A percentile compares a stretch with the other conserved stretches of the same genome.
Conservation (phyloP, 2,797 vertebrate genomes). For the Galagoides demidoff region DNA sequence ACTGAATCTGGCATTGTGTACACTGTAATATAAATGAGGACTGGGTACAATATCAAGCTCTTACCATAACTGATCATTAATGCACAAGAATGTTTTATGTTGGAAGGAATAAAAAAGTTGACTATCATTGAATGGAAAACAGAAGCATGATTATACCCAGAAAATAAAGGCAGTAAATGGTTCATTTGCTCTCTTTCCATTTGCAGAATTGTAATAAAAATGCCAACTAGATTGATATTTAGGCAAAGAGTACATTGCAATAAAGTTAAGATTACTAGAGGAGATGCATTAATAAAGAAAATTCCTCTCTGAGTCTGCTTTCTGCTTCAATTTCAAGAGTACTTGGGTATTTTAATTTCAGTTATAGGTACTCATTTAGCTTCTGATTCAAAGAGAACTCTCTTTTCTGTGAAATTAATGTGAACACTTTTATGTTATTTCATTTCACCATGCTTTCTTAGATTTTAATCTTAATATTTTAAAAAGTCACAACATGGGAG, state of each 20-base stretch:
- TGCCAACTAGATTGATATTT: constrained; percentile 87
- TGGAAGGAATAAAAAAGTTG: constrained; percentile 51
- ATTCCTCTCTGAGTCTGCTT: constrained; percentile 74
- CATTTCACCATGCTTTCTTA: constrained; percentile 64
- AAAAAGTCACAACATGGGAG: constrained; percentile 56
- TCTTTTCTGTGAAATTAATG: constrained; percentile 57
- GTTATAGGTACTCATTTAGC: constrained; percentile 63
- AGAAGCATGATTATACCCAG: constrained; percentile 82
- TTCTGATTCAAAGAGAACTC: constrained; percentile 69
- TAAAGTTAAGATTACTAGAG: constrained; percentile 85
- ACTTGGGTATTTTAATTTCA: constrained; percentile 75
- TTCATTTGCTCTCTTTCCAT: constrained; percentile 87
- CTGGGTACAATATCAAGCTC: constrained; percentile 29
- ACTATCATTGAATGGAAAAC: constrained; percentile 80
- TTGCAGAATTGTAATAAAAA: constrained; percentile 87
- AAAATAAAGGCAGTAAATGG: constrained; percentile 85
- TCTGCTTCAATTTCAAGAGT: constrained; percentile 76
- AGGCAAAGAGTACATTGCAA: constrained; percentile 81
- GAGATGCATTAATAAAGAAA: constrained; percentile 80
- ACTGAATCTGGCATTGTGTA: constrained; percentile 48
- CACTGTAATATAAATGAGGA: constrained; percentile 48
- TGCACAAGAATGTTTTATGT: constrained; percentile 75
- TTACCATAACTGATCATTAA: constrained; percentile 77
- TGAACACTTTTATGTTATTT: constrained; percentile 55
- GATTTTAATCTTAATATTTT: constrained; percentile 76